These are phyloP conservation scores for Drosophila guanche DNA, from an alignment of 1,140 invertebrate species.

Conservation along the genomic window DNA sequence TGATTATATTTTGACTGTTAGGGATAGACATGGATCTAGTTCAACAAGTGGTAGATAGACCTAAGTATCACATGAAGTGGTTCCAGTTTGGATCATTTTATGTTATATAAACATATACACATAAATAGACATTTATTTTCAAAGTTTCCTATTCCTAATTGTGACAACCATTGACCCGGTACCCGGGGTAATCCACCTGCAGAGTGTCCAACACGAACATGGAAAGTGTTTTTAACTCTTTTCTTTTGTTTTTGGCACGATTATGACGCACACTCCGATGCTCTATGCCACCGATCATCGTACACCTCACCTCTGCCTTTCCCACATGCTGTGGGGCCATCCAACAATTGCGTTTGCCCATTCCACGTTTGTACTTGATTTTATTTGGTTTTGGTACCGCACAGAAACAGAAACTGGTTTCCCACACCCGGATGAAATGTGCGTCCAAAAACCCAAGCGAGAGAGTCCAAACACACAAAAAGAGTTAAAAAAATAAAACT, in stretches of 20 bases:
- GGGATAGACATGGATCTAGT: too few species aligned
- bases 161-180: constrained; percentile 25
- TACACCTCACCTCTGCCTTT: too few species aligned
- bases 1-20: too few species aligned
- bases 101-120: too few species aligned
- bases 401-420: constrained; percentile 33
- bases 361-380: constrained; percentile 36
- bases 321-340: too few species aligned
- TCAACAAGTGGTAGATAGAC: too few species aligned
- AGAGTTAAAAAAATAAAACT: constrained; percentile 20
- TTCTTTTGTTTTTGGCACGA: constrained; percentile 12
- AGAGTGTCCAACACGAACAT: constrained; percentile 18
- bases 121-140: too few species aligned
- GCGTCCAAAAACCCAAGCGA: constrained; percentile 3
- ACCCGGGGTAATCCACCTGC: constrained; percentile 1
- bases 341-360: not conserved
- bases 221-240: constrained; percentile 41
- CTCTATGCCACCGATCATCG: too few species aligned
- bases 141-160: not conserved
- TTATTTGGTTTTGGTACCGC: constrained; percentile 18
- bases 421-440: constrained; percentile 46
- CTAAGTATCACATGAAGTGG: too few species aligned
- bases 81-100: too few species aligned
- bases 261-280: constrained; percentile 29
- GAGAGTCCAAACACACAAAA: constrained; percentile 31